A percentile compares a stretch with the other conserved stretches of the same genome.
phyloP scores from a whole-genome alignment of 2,888 invertebrate genomes.

The Tethea ocularis region DNA sequence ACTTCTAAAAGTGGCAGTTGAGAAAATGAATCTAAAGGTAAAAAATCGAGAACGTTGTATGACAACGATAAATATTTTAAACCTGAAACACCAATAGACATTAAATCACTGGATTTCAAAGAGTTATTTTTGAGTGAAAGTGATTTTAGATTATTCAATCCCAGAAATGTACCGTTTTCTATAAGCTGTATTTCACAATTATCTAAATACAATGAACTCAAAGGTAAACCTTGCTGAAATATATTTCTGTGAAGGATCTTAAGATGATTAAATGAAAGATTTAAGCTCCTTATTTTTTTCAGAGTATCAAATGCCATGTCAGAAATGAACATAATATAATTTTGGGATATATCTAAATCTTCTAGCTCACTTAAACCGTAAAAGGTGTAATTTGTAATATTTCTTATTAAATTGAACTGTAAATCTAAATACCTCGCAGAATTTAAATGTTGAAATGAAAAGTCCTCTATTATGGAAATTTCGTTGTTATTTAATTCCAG shows the following conservation, averaged over 20 bases:
- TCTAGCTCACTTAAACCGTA: conserved; percentile 90
- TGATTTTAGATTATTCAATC: conserved; percentile 90
- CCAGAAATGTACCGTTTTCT: conserved; percentile 89
- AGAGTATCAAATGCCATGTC: conserved; percentile 90
- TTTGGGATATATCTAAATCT: conserved; percentile 90
- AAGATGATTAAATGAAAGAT: conserved; percentile 91
- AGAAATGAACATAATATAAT: conserved; percentile 87
- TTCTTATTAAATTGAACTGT: conserved; percentile 88
- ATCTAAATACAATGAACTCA: conserved; percentile 88
- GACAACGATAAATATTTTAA: conserved; percentile 89
- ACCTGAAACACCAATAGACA: conserved; percentile 89
- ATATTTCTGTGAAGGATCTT: conserved; percentile 88
- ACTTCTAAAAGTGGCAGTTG: conserved; percentile 91
- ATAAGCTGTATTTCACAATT: conserved; percentile 90
- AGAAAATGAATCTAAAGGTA: conserved; percentile 87
- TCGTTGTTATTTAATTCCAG: conserved; percentile 91
- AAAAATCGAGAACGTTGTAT: conserved; percentile 90
- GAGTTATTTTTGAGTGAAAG: conserved; percentile 90
- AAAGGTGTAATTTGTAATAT: conserved; percentile 89
- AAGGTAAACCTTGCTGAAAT: conserved; percentile 90
- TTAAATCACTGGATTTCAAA: conserved; percentile 86
- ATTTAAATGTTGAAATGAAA: conserved; percentile 90
- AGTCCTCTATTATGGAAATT: conserved; percentile 91
- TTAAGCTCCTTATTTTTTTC: conserved; percentile 89
- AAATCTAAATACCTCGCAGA: conserved; percentile 91